phyloP scores from a whole-genome alignment of 2,113 vertebrate genomes.

The Cyphomyrus discorhynchus region DNA sequence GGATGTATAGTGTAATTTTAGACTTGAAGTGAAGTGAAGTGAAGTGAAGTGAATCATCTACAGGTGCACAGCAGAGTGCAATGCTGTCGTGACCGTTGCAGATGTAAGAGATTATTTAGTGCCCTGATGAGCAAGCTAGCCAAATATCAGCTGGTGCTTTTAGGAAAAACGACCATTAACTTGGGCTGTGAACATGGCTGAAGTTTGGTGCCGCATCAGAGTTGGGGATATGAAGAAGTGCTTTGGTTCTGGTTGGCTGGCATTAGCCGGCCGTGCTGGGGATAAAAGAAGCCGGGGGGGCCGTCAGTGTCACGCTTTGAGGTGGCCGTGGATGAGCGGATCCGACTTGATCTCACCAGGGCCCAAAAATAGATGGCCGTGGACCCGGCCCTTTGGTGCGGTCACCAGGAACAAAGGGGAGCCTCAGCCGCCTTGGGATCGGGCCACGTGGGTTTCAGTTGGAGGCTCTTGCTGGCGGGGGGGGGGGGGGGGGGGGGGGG shows the following conservation, averaged over 20 bases:
- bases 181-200: not conserved
- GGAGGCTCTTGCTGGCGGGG: not conserved
- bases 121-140: not conserved
- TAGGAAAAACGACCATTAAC: not conserved
- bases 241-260: not conserved
- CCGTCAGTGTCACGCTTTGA: not conserved
- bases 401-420: not conserved
- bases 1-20: not conserved
- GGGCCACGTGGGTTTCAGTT: not conserved
- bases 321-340: not conserved
- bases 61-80: not conserved
- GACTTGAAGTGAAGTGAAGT: not conserved
- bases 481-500: not conserved
- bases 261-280: not conserved
- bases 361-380: slow-evolving; percentile 17
- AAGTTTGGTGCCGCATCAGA: not conserved
- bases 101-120: not conserved
- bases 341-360: not conserved
- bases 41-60: not conserved
- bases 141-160: not conserved
- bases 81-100: not conserved
- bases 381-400: not conserved
- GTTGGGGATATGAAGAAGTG: not conserved
- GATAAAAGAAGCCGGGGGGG: not conserved
- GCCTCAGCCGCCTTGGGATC: not conserved